Percentiles rank a stretch among this genome's conserved stretches.
Conservation (phyloP, 2,113 vertebrate species). For the Lampris incognitus region DNA sequence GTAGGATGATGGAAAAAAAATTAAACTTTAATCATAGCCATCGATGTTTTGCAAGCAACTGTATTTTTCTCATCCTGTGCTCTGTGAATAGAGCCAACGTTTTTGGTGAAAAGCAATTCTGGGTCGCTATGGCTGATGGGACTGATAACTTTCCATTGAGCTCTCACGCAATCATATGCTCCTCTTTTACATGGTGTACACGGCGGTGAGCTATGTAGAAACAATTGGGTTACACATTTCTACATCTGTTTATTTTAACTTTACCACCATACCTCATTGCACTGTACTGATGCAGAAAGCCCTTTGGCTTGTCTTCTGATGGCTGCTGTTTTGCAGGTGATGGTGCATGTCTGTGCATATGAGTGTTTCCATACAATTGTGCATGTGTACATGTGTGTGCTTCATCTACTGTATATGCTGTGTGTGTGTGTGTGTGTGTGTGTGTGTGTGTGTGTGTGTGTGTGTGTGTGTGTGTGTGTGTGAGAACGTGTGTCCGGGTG, state of each 20-base stretch:
- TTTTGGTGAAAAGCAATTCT: too few relatives aligned
- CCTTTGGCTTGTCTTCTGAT: slow-evolving; percentile 13
- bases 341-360: slow-evolving; percentile 2
- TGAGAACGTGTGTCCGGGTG: not conserved
- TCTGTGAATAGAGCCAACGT: too few relatives aligned
- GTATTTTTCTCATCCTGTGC: too few relatives aligned
- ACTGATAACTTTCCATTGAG: too few relatives aligned
- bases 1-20: too few relatives aligned
- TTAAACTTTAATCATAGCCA: too few relatives aligned
- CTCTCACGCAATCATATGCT: too few relatives aligned
- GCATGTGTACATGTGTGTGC: not conserved
- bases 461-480: not conserved
- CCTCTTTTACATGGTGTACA: too few relatives aligned
- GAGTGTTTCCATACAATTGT: not conserved
- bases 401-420: not conserved
- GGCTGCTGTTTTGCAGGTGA: too few relatives aligned
- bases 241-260: slow-evolving; percentile 13
- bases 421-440: not conserved
- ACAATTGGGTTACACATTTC: not conserved
- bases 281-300: not conserved
- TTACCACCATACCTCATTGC: not conserved
- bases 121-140: too few relatives aligned
- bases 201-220: too few relatives aligned
- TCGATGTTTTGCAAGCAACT: too few relatives aligned
- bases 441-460: not conserved